Base-by-base conservation (phyloP, 2,113 vertebrate genomes). In the Mormoops blainvillei region DNA sequence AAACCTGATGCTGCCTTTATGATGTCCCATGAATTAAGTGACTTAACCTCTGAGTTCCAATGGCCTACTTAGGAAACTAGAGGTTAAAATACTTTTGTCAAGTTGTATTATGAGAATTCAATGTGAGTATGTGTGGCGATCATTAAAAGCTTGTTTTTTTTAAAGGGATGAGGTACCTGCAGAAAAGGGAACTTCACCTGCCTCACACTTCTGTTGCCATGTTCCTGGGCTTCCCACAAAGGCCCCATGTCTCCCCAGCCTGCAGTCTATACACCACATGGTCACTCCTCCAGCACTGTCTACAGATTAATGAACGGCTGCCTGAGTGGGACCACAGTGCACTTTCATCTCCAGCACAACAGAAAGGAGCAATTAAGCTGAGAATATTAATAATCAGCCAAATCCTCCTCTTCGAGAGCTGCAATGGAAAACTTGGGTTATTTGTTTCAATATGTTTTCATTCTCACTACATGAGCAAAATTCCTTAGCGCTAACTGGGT, bases 381-480 rank as follows among this genome's bases (percentile, higher is more conserved):
- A 96, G 76, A 92, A 90, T 89, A 97, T 95, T 92, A 95, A 78
- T 77, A 89, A 94, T 5, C 24, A 97, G 84, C 87, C 92, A 96
- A 84, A 83, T 93, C 48, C 61, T 88, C 84, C 73, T 94, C 85
- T 87, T 93, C 88, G 95, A 74, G 67, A 94, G 94, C 28, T 90
- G 56, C 85, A 94, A 92, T 2, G 68, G 96, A 95, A 95, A 98
- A 95, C 91, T 91, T 88, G 61, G 87, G 48, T 87, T 89, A 82
- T 94, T 95, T 97, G 71, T 82, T 96, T 92, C 96, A 96, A 73
- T 95, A 82, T 87, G 96, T 91, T 97, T 96, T 95, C 81, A 92
- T 94, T 97, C 92, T 96, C 88, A 91, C 50, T 83, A 88, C 91
- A 84, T 91, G 87, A 91, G 78, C 48, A 92, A 95, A 95, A 97